Conservation (phyloP, 2,797 vertebrate genomes). For the Syngnathus acus region DNA sequence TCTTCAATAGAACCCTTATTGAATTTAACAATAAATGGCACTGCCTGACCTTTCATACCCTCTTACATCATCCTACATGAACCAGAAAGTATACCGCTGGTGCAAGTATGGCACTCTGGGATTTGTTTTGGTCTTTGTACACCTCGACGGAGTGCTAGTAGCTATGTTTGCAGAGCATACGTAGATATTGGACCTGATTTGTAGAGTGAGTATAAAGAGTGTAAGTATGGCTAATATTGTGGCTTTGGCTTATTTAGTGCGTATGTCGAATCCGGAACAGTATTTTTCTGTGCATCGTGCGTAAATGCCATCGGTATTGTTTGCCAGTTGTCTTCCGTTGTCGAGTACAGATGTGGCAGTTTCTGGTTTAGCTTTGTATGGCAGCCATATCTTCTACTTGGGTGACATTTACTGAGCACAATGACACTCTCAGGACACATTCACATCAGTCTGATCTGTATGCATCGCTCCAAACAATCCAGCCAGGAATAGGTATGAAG, state of each 20-base stretch:
- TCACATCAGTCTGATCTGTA: constrained; percentile 63
- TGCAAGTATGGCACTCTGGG: not conserved
- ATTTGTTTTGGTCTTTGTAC: not conserved
- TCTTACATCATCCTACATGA: not conserved
- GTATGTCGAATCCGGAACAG: constrained; percentile 47
- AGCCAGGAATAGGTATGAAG: constrained; percentile 61
- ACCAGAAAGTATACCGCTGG: not conserved
- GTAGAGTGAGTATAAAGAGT: not conserved
- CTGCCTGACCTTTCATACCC: not conserved
- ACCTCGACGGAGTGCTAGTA: not conserved
- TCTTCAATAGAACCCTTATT: not conserved
- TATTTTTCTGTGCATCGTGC: constrained; percentile 54
- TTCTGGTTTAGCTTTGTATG: constrained; percentile 58
- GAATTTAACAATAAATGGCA: not conserved
- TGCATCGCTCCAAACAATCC: constrained; percentile 58
- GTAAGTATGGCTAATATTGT: not conserved
- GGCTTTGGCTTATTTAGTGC: constrained; percentile 10
- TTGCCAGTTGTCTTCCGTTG: constrained; percentile 62
- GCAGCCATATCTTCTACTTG: constrained; percentile 56
- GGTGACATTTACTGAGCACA: constrained; percentile 71
- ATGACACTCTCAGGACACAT: constrained; percentile 72
- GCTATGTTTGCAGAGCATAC: not conserved
- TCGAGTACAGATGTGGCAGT: constrained; percentile 61
- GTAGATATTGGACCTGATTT: not conserved
- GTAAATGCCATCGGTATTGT: constrained; percentile 68